Base-by-base conservation (phyloP, 2,113 vertebrate genomes). In the Pavo muticus region DNA sequence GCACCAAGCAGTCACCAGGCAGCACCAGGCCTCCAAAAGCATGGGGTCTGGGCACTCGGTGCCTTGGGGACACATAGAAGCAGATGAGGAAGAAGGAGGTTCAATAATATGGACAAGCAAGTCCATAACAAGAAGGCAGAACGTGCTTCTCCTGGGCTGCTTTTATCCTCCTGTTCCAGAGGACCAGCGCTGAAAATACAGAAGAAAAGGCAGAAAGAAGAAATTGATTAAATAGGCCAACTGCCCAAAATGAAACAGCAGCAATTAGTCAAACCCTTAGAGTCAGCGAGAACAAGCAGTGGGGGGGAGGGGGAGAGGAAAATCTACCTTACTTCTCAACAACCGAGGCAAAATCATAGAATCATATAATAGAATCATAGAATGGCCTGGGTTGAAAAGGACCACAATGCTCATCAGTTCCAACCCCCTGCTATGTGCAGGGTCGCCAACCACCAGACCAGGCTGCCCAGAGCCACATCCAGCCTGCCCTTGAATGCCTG, bases 11-110 rank as follows among this genome's bases (percentile, higher is more conserved):
- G 13, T 11, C n/a, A 47, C 11, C 3, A 6, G 20, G 35, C 11
- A 40, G 37, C 6, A 2, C 20, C n/a, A 48, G 13, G 23, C 30
- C 83, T 64, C 71, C 63, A 3, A 52, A 35, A 59, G 35, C 45
- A 0, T 0, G 2, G 71, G 21, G 40, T 2, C 30, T 11, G 47
- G 72, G 63, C 52, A 24, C 14, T 30, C 50, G 27, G 47, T 21
- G n/a, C 76, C 61, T 47, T 45, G 37, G 87, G 40, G 78, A 47
- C 84, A 37, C 63, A 39, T n/a, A 10, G 21, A 23, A 24, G 47
- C 50, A 69, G 32, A 21, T 35, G 39, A 12, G 18, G 59, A 88
- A 30, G 19, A n/a, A 40, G 2, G 7, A 6, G 0, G 0, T 4
- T 14, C 82, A 83, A 35, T 35, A 35, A 35, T 35, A 35, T 35